phyloP scores from a whole-genome alignment of 2,113 vertebrate genomes.

The Aix galericulata region DNA sequence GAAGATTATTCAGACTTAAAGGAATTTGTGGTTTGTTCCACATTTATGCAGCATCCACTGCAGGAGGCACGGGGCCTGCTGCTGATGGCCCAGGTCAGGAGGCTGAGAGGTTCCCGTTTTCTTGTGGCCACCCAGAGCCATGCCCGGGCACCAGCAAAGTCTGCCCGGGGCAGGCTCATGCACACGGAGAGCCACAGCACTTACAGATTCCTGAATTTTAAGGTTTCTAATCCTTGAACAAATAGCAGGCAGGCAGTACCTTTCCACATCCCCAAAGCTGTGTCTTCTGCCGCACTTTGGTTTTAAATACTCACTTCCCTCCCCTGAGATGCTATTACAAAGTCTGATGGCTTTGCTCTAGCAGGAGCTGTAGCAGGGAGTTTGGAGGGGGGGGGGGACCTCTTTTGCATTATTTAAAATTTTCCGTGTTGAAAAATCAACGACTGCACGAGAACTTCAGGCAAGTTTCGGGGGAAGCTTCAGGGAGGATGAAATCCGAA shows the following conservation, averaged over 20 bases:
- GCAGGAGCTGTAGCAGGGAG: neutral
- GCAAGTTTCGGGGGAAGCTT: neutral
- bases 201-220: neutral
- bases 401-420: neutral
- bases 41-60: neutral
- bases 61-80: too few relatives aligned
- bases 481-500: neutral
- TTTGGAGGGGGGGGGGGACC: neutral
- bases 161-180: neutral
- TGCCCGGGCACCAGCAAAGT: too few relatives aligned
- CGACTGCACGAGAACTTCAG: neutral
- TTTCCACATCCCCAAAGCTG: neutral
- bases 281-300: neutral
- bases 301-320: neutral
- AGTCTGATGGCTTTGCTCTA: neutral
- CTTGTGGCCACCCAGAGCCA: neutral
- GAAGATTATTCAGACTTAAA: neutral
- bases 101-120: too few relatives aligned
- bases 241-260: fast-evolving
- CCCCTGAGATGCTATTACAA: neutral
- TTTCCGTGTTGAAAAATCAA: neutral
- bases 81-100: fast-evolving
- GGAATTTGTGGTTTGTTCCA: neutral
- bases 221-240: neutral
- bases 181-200: neutral